These are phyloP conservation scores for Phylloscopus collybita DNA, from an alignment of 2,797 vertebrate genomes.

Conservation along the genomic window DNA sequence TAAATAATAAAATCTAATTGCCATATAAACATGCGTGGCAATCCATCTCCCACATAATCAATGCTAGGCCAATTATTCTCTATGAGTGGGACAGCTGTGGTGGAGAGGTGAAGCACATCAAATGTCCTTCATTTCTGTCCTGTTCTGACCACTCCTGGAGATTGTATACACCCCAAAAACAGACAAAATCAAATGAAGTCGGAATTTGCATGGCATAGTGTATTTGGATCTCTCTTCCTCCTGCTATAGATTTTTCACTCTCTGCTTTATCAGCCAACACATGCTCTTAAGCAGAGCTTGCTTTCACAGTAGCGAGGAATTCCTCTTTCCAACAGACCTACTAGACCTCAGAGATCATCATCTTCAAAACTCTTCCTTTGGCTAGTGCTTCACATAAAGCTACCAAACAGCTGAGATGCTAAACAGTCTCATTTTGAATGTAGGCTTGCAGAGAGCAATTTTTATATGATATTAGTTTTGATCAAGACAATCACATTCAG, in stretches of 20 bases:
- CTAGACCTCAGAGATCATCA: background rate
- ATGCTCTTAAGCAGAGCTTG: background rate
- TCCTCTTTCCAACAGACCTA: background rate
- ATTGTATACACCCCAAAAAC: background rate
- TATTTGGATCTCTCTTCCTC: background rate
- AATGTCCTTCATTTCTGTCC: constrained; percentile 9
- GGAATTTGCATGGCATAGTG: background rate
- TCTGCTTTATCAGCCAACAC: background rate
- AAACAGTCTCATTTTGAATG: background rate
- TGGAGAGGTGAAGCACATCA: constrained; percentile 8
- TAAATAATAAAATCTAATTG: constrained; percentile 67
- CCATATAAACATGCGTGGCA: background rate
- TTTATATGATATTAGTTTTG: background rate
- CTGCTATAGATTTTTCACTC: background rate
- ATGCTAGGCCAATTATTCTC: background rate
- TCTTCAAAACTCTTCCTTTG: background rate
- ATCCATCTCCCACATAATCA: constrained; percentile 56
- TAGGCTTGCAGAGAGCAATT: background rate
- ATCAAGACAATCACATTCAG: background rate
- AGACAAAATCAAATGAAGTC: background rate
- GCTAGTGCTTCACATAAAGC: background rate
- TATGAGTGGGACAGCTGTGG: background rate
- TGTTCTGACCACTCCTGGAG: background rate
- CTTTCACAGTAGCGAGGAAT: background rate
- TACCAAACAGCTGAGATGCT: background rate